Conservation (phyloP, 1,140 invertebrate species). For the Drosophila tsacasi region DNA sequence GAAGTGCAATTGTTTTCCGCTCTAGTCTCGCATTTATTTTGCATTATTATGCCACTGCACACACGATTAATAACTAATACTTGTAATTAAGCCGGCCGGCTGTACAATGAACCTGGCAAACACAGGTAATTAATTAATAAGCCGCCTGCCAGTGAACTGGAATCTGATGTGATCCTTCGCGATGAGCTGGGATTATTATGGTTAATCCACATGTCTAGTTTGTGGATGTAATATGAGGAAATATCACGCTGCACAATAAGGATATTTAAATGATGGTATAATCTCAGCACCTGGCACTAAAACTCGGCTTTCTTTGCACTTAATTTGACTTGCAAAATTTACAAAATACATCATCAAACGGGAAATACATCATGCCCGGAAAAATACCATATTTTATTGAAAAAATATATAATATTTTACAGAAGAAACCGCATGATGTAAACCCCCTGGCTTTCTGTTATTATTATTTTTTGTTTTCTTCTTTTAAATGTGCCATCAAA, state of each 20-base stretch:
- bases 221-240: background rate
- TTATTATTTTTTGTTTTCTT: too few relatives aligned
- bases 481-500: background rate
- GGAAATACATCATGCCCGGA: too few relatives aligned
- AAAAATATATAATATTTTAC: background rate
- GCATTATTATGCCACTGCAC: slow-evolving; percentile 23
- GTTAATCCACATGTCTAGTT: background rate
- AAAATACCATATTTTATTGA: too few relatives aligned
- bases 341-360: background rate
- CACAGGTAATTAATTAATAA: slow-evolving; percentile 43
- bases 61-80: slow-evolving; percentile 54
- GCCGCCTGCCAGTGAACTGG: background rate
- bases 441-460: too few relatives aligned
- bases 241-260: background rate
- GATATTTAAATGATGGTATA: background rate
- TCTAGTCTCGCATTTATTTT: slow-evolving; percentile 30
- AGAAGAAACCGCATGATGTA: too few relatives aligned
- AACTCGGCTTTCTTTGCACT: background rate
- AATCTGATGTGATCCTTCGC: slow-evolving; percentile 19
- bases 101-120: slow-evolving; percentile 48
- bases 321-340: background rate
- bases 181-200: slow-evolving; percentile 16
- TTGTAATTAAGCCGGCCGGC: slow-evolving; percentile 41
- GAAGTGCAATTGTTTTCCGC: slow-evolving; percentile 39
- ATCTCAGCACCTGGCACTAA: background rate